Evolutionary conservation across 2,797 vertebrate genomes (phyloP), one percentile per base, ranked within the genome.

Genomic region (Balearica regulorum): DNA sequence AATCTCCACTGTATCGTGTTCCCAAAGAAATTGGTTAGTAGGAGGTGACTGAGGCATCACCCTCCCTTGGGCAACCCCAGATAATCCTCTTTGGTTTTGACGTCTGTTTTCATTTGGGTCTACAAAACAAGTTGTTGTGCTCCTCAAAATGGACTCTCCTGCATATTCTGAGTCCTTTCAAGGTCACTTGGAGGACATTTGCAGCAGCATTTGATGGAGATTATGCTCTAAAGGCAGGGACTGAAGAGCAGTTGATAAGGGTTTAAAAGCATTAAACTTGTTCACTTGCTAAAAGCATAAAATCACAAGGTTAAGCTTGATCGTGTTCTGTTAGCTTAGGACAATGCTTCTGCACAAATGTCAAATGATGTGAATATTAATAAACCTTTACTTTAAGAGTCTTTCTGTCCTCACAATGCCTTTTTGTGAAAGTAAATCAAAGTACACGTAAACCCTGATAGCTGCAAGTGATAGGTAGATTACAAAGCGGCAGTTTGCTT

Each of bases 331-430:
- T 94, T 90, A 95, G 70, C 66, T 83, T 54, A 66, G 69, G 65
- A 62, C 65, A 75, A 37, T 2, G 12, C 83, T 94, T 97, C 90
- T 86, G 79, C 41, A 57, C 71, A 93, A 91, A 96, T 86, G 77
- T 86, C 83, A 93, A 95, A 90, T 60, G 48, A 93, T 54, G 31
- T 94, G 93, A 95, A 97, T 96, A 93, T 91, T 97, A 96, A 96
- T 87, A 93, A 81, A 41, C 17, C 20, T 49, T 60, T 86, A 39
- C 29, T 96, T 89, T 26, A 83, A 58, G 60, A 64, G 17, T 35
- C 11, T 69, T 88, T 91, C 92, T 71, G 72, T 66, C 62, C 81
- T 87, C 69, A 49, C 25, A 46, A 48, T 68, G 73, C 39, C 28
- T 83, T 94, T 90, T 84, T 66, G 58, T 69, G 77, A 43, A 54